Base-by-base conservation (phyloP, 2,888 invertebrate species). In the Clunio marinus region DNA sequence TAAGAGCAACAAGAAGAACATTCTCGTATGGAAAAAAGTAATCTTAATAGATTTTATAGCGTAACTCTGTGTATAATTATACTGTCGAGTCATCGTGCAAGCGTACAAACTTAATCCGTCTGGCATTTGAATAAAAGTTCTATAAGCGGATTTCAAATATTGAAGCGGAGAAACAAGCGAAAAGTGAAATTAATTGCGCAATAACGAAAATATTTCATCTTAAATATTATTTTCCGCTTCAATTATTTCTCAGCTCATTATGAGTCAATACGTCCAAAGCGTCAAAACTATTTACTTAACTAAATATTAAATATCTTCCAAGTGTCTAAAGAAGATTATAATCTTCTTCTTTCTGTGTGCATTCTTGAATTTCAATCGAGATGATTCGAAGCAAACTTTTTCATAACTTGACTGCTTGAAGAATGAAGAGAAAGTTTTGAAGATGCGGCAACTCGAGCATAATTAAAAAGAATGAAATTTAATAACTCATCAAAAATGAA, bases 401-500 rank as follows among this genome's bases (percentile, higher is more conserved):
- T 41, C 41, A 32, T 32, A 41, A 41, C 41, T 41, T 41, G 10
- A 15, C 15, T 32, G 32, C 4, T 7, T 4, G 32, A 32, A 32
- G 32, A 32, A 32, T 7, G 32, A 10, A 41, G 10, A n/a, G 15
- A n/a, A 41, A 41, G 15, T 5, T 5, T 41, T 41, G 15, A 41
- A 41, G 41, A 32, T 10, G 32, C 3, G 15, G 41, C 10, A 41
- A 15, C 41, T 41, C 41, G 10, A 41, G 15, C 41, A 41, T 41
- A 41, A 41, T 41, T 41, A 41, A 41, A 41, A 41, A n/a, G n/a
- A n/a, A n/a, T n/a, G n/a, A n/a, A 41, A 41, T 15, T 41, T 41
- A n/a, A 41, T 41, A 41, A 41, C 15, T 41, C 41, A 41, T 10
- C 41, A 15, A n/a, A 41, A 15, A 41, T 15, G 41, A 41, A n/a